phyloP scores from a whole-genome alignment of 2,113 vertebrate genomes.

The Variabilichromis moorii region DNA sequence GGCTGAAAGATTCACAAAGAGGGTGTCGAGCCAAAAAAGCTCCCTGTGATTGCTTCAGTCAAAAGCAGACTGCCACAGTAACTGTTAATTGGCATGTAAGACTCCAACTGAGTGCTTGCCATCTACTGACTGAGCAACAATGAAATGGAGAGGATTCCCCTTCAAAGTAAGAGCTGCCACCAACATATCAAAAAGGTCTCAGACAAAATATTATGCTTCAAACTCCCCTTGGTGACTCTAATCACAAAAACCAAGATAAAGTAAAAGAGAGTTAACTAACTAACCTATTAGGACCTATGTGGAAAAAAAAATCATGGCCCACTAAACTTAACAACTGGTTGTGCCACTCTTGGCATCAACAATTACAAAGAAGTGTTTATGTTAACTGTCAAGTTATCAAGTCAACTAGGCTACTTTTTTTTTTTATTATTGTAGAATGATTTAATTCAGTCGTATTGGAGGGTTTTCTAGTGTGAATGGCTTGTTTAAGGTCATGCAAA shows the following conservation, averaged over 20 bases:
- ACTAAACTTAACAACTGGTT: background rate
- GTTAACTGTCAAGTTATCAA: background rate
- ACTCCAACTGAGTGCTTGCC: background rate
- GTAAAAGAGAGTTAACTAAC: background rate
- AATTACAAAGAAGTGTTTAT: background rate
- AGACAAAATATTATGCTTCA: background rate
- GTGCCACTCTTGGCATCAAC: background rate
- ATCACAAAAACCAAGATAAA: background rate
- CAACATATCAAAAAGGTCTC: background rate
- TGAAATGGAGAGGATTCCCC: background rate
- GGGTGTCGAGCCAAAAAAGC: background rate
- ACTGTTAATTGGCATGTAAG: background rate
- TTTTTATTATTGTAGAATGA: background rate
- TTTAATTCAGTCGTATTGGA: background rate
- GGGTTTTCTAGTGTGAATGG: background rate
- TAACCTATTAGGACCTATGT: background rate
- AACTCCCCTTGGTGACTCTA: background rate
- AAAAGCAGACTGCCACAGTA: background rate
- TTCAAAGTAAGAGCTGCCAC: background rate
- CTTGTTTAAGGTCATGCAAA: background rate
- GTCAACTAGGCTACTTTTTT: background rate
- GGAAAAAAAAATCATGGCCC: fast-evolving
- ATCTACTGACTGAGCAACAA: background rate
- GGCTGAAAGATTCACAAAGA: background rate
- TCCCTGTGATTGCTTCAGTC: background rate